Percentiles rank a stretch among this genome's conserved stretches.
These are phyloP conservation scores for Cosmopolites sordidus DNA, from an alignment of 2,888 invertebrate species.

Conservation along the genomic window DNA sequence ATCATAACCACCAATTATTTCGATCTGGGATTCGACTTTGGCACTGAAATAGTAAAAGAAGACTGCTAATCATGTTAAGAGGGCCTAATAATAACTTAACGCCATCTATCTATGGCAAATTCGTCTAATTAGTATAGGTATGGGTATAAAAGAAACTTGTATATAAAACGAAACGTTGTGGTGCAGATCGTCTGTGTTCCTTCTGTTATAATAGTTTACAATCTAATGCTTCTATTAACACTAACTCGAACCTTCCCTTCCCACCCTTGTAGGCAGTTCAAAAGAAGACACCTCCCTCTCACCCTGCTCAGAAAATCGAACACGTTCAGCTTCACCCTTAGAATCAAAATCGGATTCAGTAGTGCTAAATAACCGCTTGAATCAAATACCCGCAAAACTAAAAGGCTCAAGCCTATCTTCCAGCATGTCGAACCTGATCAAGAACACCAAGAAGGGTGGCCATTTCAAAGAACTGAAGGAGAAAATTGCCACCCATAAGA, in stretches of 20 bases:
- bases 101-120: no score
- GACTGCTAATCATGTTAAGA: no score
- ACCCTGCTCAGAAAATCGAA: conserved; percentile 32
- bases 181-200: no score
- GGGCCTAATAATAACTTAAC: no score
- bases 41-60: no score
- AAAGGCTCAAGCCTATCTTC: conserved; percentile 44
- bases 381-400: conserved; percentile 34
- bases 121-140: no score
- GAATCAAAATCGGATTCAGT: conserved; percentile 47
- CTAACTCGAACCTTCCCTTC: background rate
- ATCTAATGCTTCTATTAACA: no score
- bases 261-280: conserved; percentile 9
- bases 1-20: no score
- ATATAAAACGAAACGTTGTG: no score
- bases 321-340: conserved; percentile 46
- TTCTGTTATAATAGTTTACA: no score
- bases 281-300: conserved; percentile 19
- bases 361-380: conserved; percentile 42
- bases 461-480: conserved; percentile 57
- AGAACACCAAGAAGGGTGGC: conserved; percentile 46
- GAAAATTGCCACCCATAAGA: conserved; percentile 51
- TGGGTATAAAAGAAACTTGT: no score
- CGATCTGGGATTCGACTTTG: no score
- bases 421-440: conserved; percentile 47